phyloP scores from a whole-genome alignment of 2,888 invertebrate species.

The Drosophila buzzatii region DNA sequence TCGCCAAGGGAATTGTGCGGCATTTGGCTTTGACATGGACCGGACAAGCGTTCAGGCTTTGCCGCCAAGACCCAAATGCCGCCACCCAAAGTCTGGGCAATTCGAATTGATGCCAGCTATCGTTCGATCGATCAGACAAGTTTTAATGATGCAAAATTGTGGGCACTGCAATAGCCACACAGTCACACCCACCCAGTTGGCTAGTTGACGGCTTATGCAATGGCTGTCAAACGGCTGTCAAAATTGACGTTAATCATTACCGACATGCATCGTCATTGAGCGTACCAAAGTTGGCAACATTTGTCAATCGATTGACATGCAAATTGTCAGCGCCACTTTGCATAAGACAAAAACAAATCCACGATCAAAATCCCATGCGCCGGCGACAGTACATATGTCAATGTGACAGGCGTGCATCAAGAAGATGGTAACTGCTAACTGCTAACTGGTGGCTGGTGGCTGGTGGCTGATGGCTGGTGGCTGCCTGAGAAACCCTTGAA shows the following conservation, averaged over 20 bases:
- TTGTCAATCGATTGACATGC: constrained; percentile 79
- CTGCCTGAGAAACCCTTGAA: background rate
- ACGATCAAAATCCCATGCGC: constrained; percentile 16
- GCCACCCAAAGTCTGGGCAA: constrained; percentile 20
- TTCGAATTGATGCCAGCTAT: constrained; percentile 21
- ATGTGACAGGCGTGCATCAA: constrained; percentile 73
- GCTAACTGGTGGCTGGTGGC: background rate
- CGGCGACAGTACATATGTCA: constrained; percentile 76
- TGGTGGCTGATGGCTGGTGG: background rate
- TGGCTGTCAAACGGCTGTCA: constrained; percentile 76
- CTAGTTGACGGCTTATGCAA: constrained; percentile 66
- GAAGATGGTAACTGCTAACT: constrained; percentile 31
- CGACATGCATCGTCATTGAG: constrained; percentile 71
- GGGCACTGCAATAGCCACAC: constrained; percentile 14
- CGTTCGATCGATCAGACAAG: constrained; percentile 39
- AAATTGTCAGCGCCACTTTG: constrained; percentile 78
- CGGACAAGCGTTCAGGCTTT: constrained; percentile 44
- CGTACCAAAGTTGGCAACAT: constrained; percentile 77
- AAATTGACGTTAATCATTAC: constrained; percentile 73
- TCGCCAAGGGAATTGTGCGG: constrained; percentile 70
- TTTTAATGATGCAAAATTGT: constrained; percentile 72
- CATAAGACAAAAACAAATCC: constrained; percentile 38
- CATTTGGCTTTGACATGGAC: constrained; percentile 73
- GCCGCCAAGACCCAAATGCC: constrained; percentile 56
- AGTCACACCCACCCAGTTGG: constrained; percentile 60